Base-by-base conservation (phyloP, 2,888 invertebrate species). In the Trissoscelio sp. region DNA sequence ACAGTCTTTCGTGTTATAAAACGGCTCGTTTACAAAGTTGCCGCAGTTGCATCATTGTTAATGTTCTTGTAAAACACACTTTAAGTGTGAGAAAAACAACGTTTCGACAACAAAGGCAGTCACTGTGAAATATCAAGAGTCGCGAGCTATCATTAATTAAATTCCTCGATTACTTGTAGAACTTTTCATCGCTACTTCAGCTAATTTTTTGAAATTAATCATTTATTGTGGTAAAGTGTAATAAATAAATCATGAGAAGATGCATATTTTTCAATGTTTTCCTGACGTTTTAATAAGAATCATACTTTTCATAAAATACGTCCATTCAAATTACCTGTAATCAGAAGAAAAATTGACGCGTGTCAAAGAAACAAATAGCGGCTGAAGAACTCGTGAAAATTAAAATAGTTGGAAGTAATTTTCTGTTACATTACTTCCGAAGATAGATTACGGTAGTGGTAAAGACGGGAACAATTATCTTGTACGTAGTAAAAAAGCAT, bases 1-100 rank as follows among this genome's bases (percentile, higher is more conserved):
- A 58, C 70, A 51, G 53, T 69, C 20, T 37, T 44, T 64, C 34
- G 34, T 16, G 64, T 70, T 75, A 62, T 64, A 75, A 75, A 80
- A 58, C 48, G 57, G 24, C 46, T 64, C 18, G 34, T 62, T 69
- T 31, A 7, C 34, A 24, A 67, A 69, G 44, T 73, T 79, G 24
- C 55, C 44, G 12, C 22, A 37, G 37, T 60, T 64, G 57, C 48
- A 39, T 55, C 55, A 48, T 53, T 60, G 44, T 77, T 62, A 74
- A 53, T 51, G 31, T 20, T 18, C 14, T 24, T 53, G 69, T 77
- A 44, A 70, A 78, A 78, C 48, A 53, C 31, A 18, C 12, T 34
- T 16, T 12, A 6, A 34, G 31, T 51, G 22, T 6, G 53, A 69
- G 46, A 69, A 73, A 73, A 62, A 31, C 44, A 62, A 20, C 14